These are phyloP conservation scores for Drosophila malerkotliana DNA, from an alignment of 1,140 invertebrate genomes.

Conservation along the genomic window DNA sequence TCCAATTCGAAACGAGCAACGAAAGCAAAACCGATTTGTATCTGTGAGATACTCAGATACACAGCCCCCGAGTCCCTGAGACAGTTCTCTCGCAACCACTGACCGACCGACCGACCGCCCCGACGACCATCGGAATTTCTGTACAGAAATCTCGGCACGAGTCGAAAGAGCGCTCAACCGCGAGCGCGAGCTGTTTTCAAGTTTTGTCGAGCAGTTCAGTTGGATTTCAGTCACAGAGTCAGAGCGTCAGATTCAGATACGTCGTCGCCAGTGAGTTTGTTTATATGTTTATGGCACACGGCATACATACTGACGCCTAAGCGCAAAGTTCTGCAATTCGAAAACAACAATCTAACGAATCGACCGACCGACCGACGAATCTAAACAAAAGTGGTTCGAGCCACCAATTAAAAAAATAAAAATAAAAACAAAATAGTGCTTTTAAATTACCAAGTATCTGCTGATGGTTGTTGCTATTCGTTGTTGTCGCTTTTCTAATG, in stretches of 20 bases:
- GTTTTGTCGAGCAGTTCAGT: slow-evolving; percentile 63
- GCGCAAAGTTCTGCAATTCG: slow-evolving; percentile 39
- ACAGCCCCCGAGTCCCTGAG: slow-evolving; percentile 5
- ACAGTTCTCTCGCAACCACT: slow-evolving; percentile 58
- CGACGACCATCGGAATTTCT: slow-evolving; percentile 71
- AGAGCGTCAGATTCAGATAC: slow-evolving; percentile 53
- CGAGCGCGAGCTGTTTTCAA: slow-evolving; percentile 49
- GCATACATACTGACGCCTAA: slow-evolving; percentile 24
- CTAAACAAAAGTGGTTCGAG: slow-evolving; percentile 45
- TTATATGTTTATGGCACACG: slow-evolving; percentile 67
- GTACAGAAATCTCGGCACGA: slow-evolving; percentile 63
- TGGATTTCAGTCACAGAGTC: slow-evolving; percentile 75
- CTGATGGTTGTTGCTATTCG: slow-evolving; percentile 12
- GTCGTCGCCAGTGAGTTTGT: slow-evolving; percentile 77
- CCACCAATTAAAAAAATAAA: slow-evolving; percentile 30
- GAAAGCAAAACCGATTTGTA: slow-evolving; percentile 66
- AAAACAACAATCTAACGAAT: slow-evolving; percentile 12
- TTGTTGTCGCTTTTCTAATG: slow-evolving; percentile 31
- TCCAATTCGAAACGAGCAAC: slow-evolving; percentile 59
- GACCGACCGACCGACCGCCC: slow-evolving; percentile 34
- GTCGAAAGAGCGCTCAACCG: not conserved
- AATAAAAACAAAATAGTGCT: slow-evolving; percentile 14
- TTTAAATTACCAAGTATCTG: slow-evolving; percentile 5
- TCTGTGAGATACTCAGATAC: slow-evolving; percentile 30
- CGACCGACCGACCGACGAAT: slow-evolving; percentile 5